Base-by-base conservation (phyloP, 2,888 invertebrate genomes). In the Troides helena region DNA sequence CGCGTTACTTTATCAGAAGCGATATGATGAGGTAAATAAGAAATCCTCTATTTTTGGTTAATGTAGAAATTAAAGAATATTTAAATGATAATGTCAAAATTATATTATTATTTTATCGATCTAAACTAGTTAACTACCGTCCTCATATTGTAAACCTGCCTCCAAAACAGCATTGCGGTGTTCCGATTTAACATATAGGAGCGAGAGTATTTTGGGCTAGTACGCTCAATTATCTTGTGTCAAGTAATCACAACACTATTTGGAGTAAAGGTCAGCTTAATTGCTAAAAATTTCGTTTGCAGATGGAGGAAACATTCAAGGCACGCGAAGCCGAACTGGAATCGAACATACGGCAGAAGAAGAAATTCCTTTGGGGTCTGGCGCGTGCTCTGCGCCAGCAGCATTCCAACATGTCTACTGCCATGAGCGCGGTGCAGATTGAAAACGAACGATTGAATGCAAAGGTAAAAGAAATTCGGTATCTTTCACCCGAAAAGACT, bases 341-440 rank as follows among this genome's bases (percentile, higher is more conserved):
- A 25, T 73, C 71, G 1, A 82, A 68, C 23, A 79, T 89, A 25
- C 77, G 80, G 0, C 80, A 85, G 59, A 89, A 87, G 81, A 92
- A 92, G 77, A 77, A 80, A 65, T 90, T 92, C 72, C 79, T 92
- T 5, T 89, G 90, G 87, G 86, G 84, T 0, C 76, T 92, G 17
- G 92, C 91, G 71, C 78, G 81, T 0, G 75, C 86, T 0, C 71
- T 92, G 73, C 79, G 90, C 2, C 81, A 82, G 0, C 90, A 90
- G 56, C 90, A 90, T 74, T 72, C 72, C 4, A 79, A 81, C 58
- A 75, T 91, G 80, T 61, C 83, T 12, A 74, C 77, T 10, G 90
- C 90, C 0, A 85, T 87, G 88, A 75, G 36, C 1, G 80, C 81
- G 8, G 82, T 89, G 10, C 74, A 73, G 18, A 66, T 65, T 0